Evolutionary conservation across 2,888 invertebrate species (phyloP), one percentile per base, ranked within the genome.

Genomic region (Drosophila pullipes): DNA sequence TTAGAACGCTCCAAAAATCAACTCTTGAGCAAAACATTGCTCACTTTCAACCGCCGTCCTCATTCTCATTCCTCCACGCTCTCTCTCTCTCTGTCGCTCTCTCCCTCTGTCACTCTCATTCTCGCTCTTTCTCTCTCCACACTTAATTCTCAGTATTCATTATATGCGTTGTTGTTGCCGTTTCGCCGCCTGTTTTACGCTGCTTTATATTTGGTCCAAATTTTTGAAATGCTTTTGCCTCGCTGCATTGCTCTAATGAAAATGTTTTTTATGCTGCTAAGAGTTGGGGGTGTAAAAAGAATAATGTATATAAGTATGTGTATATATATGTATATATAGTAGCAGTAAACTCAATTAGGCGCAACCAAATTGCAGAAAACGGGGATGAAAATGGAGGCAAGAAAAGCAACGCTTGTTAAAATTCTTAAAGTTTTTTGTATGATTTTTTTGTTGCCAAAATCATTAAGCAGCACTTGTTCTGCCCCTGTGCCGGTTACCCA

Each of bases 311-410:
- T 55, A 6, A 37, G 35, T 37, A 4, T 28, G n/a, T 18, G 16
- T n/a, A 22, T 50, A 10, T 18, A 18, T 11, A 28, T 50, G 18
- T 50, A 18, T 30, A 13, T 37, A 25, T 58, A 49, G 61, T 47
- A 69, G 61, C 74, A 57, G 57, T 57, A 85, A 85, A 85, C 89
- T 87, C 83, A 85, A 85, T 85, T 85, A 89, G 85, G 81, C 85
- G 85, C 74, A 76, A 50, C 30, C 55, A 61, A 49, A 61, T 62
- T 37, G 11, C 33, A 53, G 52, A 31, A 53, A 35, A 25, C 33
- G 28, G 31, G 33, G 11, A 28, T 31, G 39, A 50, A n/a, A 35
- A 22, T 28, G 10, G 25, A 44, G 28, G 41, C 64, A 22, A 16
- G 7, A 22, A 22, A 44, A 22, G 57, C 57, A 50, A 61, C 28